phyloP scores from a whole-genome alignment of 2,888 invertebrate genomes.

The Apotomis turbidana region DNA sequence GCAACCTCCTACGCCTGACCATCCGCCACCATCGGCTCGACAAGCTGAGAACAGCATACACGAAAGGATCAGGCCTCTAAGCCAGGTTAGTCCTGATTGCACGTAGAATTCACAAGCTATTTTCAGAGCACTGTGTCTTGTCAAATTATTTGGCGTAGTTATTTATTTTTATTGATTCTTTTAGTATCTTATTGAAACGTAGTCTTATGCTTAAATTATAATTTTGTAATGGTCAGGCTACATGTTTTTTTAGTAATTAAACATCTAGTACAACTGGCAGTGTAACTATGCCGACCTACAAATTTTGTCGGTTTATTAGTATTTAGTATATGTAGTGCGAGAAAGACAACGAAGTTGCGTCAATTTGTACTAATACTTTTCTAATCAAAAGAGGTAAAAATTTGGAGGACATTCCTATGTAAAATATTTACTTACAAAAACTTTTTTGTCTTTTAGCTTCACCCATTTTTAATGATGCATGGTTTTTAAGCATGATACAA shows the following conservation, averaged over 20 bases:
- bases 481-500: conserved; percentile 6
- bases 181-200: not conserved
- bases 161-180: conserved; percentile 5
- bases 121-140: conserved; percentile 8
- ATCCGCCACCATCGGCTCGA: conserved; percentile 95
- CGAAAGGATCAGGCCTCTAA: conserved; percentile 93
- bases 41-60: conserved; percentile 95
- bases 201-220: conserved; percentile 1
- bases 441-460: not conserved
- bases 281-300: too few relatives aligned
- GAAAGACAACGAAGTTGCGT: too few relatives aligned
- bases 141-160: not conserved
- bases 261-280: too few relatives aligned
- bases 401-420: not conserved
- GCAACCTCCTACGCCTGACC: conserved; percentile 97
- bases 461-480: not conserved
- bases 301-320: too few relatives aligned
- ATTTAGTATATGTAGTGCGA: too few relatives aligned
- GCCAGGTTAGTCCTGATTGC: conserved; percentile 89
- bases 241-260: too few relatives aligned
- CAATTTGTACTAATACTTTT: not conserved
- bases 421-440: conserved; percentile 1
- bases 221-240: not conserved
- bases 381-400: not conserved
- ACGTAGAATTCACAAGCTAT: conserved; percentile 23